These are phyloP conservation scores for Stenodera caucasica DNA, from an alignment of 2,888 invertebrate genomes.

Conservation along the genomic window DNA sequence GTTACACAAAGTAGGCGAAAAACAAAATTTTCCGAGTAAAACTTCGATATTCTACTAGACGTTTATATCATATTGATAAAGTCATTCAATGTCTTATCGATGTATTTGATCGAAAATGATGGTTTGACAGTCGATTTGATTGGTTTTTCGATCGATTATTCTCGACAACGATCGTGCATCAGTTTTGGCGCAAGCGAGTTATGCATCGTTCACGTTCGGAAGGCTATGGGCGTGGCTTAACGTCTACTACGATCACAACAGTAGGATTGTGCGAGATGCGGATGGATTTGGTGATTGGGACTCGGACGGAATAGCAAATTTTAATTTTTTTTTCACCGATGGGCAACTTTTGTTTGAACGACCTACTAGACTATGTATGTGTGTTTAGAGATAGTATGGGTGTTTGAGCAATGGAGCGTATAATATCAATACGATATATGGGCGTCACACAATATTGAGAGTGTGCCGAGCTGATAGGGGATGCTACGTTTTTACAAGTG, in stretches of 20 bases:
- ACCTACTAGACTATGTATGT: background rate
- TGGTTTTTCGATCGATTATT: slow-evolving; percentile 21
- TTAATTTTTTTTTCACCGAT: no score
- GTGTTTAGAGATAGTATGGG: background rate
- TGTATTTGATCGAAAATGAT: slow-evolving; percentile 24
- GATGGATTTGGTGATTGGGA: no score
- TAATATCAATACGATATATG: slow-evolving; percentile 42
- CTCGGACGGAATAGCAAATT: no score
- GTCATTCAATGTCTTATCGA: slow-evolving; percentile 23
- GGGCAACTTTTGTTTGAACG: background rate
- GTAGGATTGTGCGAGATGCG: no score
- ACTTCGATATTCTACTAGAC: no score
- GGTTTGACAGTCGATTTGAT: slow-evolving; percentile 29
- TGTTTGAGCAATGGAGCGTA: slow-evolving; percentile 39
- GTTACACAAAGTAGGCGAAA: no score
- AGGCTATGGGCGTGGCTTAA: no score
- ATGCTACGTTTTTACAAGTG: slow-evolving; percentile 14
- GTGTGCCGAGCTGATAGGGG: slow-evolving; percentile 28
- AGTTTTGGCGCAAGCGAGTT: no score
- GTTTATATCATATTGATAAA: slow-evolving; percentile 32
- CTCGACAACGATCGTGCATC: background rate
- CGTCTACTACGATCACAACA: no score
- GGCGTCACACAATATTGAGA: slow-evolving; percentile 27
- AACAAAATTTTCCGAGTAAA: no score
- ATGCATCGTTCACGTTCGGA: no score